These are phyloP conservation scores for Myiagra hebetior DNA, from an alignment of 2,113 vertebrate species.

Conservation along the genomic window DNA sequence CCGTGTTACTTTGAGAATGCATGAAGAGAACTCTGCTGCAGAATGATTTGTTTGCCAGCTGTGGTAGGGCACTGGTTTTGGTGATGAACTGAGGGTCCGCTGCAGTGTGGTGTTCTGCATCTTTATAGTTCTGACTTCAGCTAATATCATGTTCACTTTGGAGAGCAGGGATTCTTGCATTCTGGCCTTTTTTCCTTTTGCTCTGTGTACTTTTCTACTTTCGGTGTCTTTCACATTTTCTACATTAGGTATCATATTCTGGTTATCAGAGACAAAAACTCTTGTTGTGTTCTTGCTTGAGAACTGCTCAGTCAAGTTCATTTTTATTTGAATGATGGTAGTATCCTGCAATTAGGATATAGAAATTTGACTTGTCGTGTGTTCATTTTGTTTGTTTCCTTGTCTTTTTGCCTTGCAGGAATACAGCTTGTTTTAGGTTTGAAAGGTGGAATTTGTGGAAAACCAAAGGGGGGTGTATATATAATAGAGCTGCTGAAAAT, in stretches of 20 bases:
- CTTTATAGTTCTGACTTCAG: neutral
- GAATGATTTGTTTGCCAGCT: neutral
- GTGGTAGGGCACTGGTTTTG: neutral
- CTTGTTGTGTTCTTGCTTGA: neutral
- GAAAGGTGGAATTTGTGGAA: neutral
- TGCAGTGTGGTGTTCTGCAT: neutral
- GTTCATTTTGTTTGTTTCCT: neutral
- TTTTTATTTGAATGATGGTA: neutral
- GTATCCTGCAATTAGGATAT: neutral
- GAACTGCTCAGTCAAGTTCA: neutral
- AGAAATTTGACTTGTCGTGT: neutral
- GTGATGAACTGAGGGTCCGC: neutral
- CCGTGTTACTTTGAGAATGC: neutral
- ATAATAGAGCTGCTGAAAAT: neutral
- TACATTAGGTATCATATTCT: neutral
- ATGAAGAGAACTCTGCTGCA: neutral
- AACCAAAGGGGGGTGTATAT: neutral
- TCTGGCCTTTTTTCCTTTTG: neutral
- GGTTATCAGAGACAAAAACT: neutral
- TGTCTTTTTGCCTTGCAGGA: neutral
- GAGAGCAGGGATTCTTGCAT: neutral
- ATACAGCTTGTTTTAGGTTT: neutral
- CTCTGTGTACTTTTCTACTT: neutral
- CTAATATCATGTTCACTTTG: neutral
- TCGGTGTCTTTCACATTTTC: neutral